phyloP scores from a whole-genome alignment of 2,888 invertebrate species.

The Dolomedes plantarius region DNA sequence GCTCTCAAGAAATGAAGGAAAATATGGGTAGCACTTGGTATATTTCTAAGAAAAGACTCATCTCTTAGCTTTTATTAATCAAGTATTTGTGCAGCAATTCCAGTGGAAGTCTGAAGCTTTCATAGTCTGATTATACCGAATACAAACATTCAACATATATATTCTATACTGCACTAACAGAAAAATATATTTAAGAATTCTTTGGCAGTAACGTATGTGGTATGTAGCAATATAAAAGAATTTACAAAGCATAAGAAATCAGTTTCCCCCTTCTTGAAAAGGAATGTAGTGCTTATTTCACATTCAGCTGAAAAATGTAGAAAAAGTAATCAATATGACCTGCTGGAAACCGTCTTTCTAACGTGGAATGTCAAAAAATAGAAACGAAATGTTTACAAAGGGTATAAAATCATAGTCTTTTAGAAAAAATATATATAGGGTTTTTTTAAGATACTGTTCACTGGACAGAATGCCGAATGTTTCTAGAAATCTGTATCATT shows the following conservation, averaged over 20 bases:
- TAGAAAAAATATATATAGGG: not conserved
- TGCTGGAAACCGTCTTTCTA: not conserved
- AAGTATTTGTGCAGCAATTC: not conserved
- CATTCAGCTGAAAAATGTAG: not conserved
- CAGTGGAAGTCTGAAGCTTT: not conserved
- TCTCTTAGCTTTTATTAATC: too few species aligned
- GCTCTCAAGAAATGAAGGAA: too few species aligned
- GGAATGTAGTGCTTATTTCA: not conserved
- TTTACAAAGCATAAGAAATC: not conserved
- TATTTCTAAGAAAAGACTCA: too few species aligned
- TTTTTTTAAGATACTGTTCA: too few species aligned
- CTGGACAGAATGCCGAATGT: too few species aligned
- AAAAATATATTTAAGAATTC: not conserved
- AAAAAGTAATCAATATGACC: not conserved
- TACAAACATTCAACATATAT: constrained; percentile 4
- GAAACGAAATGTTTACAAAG: not conserved
- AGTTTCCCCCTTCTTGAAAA: not conserved
- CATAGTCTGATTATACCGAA: not conserved
- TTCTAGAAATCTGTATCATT: too few species aligned
- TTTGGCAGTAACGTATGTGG: not conserved
- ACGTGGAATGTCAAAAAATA: not conserved
- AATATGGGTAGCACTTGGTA: too few species aligned
- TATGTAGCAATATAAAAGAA: not conserved
- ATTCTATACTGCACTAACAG: not conserved
- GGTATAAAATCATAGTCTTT: not conserved